A percentile compares a stretch with the other conserved stretches of the same genome.
These are phyloP conservation scores for Vulpes lagopus DNA, from an alignment of 2,113 vertebrate species.

Conservation along the genomic window DNA sequence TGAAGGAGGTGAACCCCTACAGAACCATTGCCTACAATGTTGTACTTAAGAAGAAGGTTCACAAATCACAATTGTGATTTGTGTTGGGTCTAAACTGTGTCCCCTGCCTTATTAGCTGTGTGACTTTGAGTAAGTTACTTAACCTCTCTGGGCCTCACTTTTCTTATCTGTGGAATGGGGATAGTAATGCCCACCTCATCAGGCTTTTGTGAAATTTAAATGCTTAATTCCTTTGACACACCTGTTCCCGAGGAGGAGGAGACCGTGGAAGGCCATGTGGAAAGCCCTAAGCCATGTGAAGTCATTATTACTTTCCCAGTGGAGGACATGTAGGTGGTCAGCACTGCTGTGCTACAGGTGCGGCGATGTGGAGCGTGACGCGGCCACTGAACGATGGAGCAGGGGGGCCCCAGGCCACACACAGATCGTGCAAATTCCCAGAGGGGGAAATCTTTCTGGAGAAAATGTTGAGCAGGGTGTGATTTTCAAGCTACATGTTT, in stretches of 20 bases:
- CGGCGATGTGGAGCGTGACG: background rate
- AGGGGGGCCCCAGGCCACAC: background rate
- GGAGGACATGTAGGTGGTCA: background rate
- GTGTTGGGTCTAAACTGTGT: background rate
- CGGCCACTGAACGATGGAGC: background rate
- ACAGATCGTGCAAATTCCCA: background rate
- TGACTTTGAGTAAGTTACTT: background rate
- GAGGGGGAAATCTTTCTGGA: background rate
- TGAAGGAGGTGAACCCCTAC: background rate
- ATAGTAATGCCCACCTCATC: background rate
- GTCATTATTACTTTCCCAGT: background rate
- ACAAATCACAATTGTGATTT: background rate
- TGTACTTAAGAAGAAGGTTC: background rate
- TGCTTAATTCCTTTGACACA: background rate
- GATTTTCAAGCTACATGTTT: background rate
- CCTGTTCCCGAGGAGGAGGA: background rate
- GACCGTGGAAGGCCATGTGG: background rate
- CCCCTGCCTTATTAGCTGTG: background rate
- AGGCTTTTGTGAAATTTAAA: background rate
- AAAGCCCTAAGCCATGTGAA: background rate
- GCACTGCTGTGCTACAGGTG: background rate
- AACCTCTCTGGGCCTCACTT: background rate
- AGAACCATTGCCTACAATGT: too few species aligned
- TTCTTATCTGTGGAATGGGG: background rate
- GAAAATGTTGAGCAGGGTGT: background rate